Evolutionary conservation across 2,113 vertebrate genomes (phyloP).

Genomic region (Megaceryle maxima): DNA sequence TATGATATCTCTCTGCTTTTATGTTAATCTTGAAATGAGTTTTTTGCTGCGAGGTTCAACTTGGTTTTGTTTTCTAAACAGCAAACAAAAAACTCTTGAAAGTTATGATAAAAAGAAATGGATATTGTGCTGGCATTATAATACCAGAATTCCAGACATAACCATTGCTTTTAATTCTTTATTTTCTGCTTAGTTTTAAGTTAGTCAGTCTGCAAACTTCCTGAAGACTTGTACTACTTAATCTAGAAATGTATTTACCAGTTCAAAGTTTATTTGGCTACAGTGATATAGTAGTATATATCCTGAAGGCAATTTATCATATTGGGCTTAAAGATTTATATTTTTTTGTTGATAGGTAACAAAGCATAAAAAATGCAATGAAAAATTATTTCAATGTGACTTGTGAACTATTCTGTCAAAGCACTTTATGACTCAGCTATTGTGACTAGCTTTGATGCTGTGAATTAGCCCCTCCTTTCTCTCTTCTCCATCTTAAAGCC

Average conservation of each 20-base stretch:
- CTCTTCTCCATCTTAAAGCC: background rate
- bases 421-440: background rate
- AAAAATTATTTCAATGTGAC: constrained; percentile 4
- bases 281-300: background rate
- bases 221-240: constrained; percentile 3
- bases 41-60: background rate
- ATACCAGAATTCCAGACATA: background rate
- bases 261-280: constrained; percentile 20
- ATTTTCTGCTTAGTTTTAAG: constrained; percentile 40
- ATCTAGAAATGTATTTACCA: constrained; percentile 23
- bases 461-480: background rate
- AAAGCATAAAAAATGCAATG: constrained; percentile 35
- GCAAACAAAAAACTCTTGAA: background rate
- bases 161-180: background rate
- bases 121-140: background rate
- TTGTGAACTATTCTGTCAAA: constrained; percentile 29
- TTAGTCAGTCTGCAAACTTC: constrained; percentile 12
- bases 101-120: background rate
- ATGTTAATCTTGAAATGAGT: background rate
- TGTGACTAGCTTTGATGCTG: background rate
- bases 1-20: background rate
- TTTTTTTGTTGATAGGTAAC: constrained; percentile 1
- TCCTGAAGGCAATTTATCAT: constrained; percentile 49
- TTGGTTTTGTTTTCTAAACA: background rate
- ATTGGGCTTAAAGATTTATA: constrained; percentile 39